phyloP scores from a whole-genome alignment of 2,113 vertebrate genomes.

The Vombatus ursinus region DNA sequence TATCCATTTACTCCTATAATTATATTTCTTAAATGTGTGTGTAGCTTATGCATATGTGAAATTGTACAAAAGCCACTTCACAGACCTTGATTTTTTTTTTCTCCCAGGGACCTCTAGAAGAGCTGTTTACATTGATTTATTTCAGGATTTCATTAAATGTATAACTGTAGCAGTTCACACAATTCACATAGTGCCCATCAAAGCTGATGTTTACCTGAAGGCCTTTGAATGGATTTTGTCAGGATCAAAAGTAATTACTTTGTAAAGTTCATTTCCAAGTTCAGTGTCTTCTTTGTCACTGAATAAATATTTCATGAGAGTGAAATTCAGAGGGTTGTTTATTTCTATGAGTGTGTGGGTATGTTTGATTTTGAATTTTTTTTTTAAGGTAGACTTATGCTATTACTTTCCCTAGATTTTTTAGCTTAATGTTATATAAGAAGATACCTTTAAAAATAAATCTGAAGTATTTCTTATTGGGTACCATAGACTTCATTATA shows the following conservation, averaged over 20 bases:
- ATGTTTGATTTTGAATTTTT: background rate
- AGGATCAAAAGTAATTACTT: constrained; percentile 84
- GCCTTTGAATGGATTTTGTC: constrained; percentile 76
- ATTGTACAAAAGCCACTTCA: constrained; percentile 42
- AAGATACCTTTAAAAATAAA: constrained; percentile 38
- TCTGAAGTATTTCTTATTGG: background rate
- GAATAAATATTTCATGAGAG: constrained; percentile 83
- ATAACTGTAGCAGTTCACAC: constrained; percentile 47
- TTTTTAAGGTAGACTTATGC: constrained; percentile 74
- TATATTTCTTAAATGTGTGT: background rate
- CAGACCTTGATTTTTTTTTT: background rate
- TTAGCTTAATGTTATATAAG: constrained; percentile 70
- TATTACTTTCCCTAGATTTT: constrained; percentile 70
- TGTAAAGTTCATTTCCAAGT: constrained; percentile 82
- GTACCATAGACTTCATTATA: background rate
- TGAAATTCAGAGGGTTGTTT: constrained; percentile 75
- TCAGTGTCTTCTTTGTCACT: constrained; percentile 65
- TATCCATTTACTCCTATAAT: background rate
- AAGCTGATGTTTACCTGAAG: constrained; percentile 78
- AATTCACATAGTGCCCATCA: constrained; percentile 50
- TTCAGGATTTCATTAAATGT: constrained; percentile 60
- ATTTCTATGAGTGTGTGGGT: constrained; percentile 71
- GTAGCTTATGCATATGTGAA: background rate
- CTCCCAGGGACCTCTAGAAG: constrained; percentile 17
- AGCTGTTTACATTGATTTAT: constrained; percentile 47